Evolutionary conservation across 2,888 invertebrate species (phyloP).

Genomic region (Agriopis marginaria): DNA sequence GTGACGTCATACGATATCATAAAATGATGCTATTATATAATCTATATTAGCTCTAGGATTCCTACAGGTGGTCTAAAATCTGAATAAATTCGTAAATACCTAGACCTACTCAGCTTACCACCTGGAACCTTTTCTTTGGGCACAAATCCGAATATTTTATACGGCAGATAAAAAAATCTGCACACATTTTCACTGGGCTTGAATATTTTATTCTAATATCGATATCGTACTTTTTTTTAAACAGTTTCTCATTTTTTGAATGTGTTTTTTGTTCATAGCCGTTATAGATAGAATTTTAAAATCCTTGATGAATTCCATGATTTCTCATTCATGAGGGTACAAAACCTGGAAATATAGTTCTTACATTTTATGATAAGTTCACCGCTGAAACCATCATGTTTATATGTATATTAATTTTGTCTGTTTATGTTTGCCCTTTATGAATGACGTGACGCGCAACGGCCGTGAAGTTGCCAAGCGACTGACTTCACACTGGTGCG

Average conservation of each 20-base stretch:
- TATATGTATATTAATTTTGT: no score
- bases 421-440: no score
- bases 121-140: slow-evolving; percentile 23
- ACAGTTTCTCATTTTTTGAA: background rate
- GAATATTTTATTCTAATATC: slow-evolving; percentile 19
- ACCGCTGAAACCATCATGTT: no score
- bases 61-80: slow-evolving; percentile 29
- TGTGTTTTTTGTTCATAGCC: background rate
- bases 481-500: no score
- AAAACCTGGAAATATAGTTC: no score
- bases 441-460: no score
- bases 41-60: slow-evolving; percentile 19
- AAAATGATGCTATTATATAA: slow-evolving; percentile 1
- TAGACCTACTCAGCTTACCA: slow-evolving; percentile 20
- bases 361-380: no score
- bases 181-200: slow-evolving; percentile 7
- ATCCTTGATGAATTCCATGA: background rate
- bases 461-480: no score
- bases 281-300: background rate
- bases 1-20: slow-evolving; percentile 6
- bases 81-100: slow-evolving; percentile 17
- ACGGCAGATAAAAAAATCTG: slow-evolving; percentile 7
- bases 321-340: background rate
- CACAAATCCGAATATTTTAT: slow-evolving; percentile 19
- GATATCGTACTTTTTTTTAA: slow-evolving; percentile 1